These are phyloP conservation scores for Tyria jacobaeae DNA, from an alignment of 2,888 invertebrate species.

Conservation along the genomic window DNA sequence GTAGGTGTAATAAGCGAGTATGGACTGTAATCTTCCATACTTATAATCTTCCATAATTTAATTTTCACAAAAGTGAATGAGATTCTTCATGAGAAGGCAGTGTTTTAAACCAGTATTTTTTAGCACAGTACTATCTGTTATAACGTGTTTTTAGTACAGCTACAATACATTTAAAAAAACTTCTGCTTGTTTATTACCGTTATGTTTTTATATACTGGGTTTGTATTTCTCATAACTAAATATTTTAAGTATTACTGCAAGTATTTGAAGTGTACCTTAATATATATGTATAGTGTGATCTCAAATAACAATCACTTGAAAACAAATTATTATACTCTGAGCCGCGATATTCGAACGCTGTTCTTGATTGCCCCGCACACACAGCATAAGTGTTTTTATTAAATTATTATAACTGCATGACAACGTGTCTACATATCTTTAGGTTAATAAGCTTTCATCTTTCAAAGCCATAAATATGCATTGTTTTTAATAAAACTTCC, in stretches of 20 bases:
- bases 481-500: too few species aligned
- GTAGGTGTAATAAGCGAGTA: too few species aligned
- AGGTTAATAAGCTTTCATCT: too few species aligned
- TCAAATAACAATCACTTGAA: too few species aligned
- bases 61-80: background rate
- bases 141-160: background rate
- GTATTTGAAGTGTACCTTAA: background rate
- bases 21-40: background rate
- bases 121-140: background rate
- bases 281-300: background rate
- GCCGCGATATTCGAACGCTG: too few species aligned
- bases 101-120: background rate
- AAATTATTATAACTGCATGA: too few species aligned
- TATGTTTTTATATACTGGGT: background rate
- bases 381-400: too few species aligned
- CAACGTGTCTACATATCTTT: too few species aligned
- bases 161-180: background rate
- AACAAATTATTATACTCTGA: too few species aligned
- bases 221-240: background rate
- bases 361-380: too few species aligned
- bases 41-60: background rate
- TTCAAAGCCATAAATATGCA: too few species aligned
- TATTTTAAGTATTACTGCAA: background rate
- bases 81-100: background rate
- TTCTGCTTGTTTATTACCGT: background rate